phyloP scores from a whole-genome alignment of 2,113 vertebrate genomes.

The Numenius arquata region DNA sequence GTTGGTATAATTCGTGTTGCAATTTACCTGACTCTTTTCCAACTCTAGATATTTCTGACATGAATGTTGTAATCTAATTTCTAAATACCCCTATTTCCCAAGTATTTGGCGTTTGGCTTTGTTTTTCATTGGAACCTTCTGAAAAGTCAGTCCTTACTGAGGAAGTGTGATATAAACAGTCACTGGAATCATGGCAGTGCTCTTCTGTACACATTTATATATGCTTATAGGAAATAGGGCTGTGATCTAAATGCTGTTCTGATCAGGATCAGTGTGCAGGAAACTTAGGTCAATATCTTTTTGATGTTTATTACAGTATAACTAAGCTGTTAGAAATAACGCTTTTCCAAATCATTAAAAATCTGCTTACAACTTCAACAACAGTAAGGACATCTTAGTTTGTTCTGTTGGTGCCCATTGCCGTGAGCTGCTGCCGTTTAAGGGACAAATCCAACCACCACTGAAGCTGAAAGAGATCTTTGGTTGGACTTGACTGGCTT shows the following conservation, averaged over 20 bases:
- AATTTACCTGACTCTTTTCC: not conserved
- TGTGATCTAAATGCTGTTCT: not conserved
- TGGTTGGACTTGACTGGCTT: not conserved
- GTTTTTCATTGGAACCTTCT: not conserved
- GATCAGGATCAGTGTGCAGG: not conserved
- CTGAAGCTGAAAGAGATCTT: not conserved
- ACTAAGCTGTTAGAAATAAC: not conserved
- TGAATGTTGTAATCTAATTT: constrained; percentile 35
- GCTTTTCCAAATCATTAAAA: not conserved
- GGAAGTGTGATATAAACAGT: not conserved
- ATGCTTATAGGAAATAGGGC: not conserved
- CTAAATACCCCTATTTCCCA: not conserved
- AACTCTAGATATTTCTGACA: not conserved
- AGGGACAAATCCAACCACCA: not conserved
- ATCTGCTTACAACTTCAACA: not conserved
- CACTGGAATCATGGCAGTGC: not conserved
- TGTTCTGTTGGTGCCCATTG: not conserved
- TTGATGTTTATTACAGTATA: not conserved
- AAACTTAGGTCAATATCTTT: not conserved
- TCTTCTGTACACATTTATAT: not conserved
- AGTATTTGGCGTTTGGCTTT: constrained; percentile 10
- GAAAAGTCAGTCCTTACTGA: not conserved
- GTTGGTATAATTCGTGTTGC: not conserved
- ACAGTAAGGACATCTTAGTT: not conserved
- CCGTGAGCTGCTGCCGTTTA: not conserved